These are phyloP conservation scores for Epinephelus coioides DNA, from an alignment of 2,797 vertebrate species.

Conservation along the genomic window DNA sequence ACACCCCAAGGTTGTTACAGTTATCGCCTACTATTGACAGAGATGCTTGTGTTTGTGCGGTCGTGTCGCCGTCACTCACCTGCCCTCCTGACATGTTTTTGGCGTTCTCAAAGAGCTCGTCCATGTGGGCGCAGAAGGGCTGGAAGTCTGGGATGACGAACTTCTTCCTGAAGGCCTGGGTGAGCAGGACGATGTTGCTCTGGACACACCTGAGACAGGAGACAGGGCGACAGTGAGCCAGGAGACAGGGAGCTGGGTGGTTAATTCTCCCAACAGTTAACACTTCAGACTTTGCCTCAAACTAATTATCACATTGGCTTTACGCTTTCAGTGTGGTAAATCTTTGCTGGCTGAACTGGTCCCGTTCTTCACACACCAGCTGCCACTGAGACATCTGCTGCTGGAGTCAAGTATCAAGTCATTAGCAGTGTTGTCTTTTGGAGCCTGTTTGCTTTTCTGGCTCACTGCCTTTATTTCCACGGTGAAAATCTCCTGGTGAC, in stretches of 20 bases:
- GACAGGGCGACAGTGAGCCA: neutral
- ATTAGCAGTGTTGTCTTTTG: neutral
- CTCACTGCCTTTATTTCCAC: neutral
- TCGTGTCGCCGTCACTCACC: constrained; percentile 77
- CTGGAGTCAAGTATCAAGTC: neutral
- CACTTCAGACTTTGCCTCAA: neutral
- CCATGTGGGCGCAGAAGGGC: constrained; percentile 95
- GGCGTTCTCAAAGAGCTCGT: constrained; percentile 93
- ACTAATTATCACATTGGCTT: neutral
- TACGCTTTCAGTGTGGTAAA: neutral
- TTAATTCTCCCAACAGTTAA: too few relatives aligned
- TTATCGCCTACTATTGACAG: neutral
- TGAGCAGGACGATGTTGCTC: constrained; percentile 98
- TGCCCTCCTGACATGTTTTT: constrained; percentile 94
- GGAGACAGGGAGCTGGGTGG: too few relatives aligned
- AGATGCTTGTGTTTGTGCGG: too few relatives aligned
- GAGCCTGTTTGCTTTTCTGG: neutral
- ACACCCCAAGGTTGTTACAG: neutral
- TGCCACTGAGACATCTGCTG: constrained; percentile 15
- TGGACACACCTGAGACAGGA: constrained; percentile 92
- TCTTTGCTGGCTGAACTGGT: neutral
- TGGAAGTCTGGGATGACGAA: constrained; percentile 99
- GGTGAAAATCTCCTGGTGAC: neutral
- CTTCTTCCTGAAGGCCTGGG: constrained; percentile 98
- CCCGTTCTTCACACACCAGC: constrained; percentile 1